A percentile compares a stretch with the other conserved stretches of the same genome.
Evolutionary conservation across 2,888 invertebrate species (phyloP).

Genomic region (Drosophila austrosaltans): DNA sequence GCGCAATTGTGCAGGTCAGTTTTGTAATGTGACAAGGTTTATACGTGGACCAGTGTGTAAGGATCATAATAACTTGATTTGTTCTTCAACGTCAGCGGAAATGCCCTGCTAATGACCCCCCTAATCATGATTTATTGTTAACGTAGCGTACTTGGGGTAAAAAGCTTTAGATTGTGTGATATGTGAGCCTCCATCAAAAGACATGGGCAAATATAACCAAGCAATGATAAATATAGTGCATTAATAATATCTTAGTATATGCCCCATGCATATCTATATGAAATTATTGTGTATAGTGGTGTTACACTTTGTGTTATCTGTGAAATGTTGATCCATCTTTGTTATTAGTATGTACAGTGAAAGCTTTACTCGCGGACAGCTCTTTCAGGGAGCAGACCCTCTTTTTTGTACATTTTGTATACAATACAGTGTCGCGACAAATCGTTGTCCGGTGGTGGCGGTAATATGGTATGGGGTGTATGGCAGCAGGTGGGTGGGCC

Average conservation of each 20-base stretch:
- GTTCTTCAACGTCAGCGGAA: neutral
- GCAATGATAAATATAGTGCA: constrained; percentile 11
- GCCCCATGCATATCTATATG: constrained; percentile 2
- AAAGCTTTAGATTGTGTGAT: constrained; percentile 31
- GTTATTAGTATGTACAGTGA: neutral
- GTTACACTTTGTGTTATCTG: neutral
- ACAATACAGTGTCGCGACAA: too few species aligned
- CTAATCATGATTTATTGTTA: constrained; percentile 68
- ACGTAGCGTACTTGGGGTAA: constrained; percentile 40
- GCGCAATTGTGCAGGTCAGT: constrained; percentile 61
- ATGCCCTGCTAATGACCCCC: constrained; percentile 18
- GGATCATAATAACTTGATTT: constrained; percentile 14
- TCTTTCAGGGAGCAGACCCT: too few species aligned
- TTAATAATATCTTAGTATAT: constrained; percentile 17
- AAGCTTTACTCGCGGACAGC: too few species aligned
- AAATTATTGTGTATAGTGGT: neutral
- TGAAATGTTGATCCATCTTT: neutral
- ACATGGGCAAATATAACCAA: constrained; percentile 14
- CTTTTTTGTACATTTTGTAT: too few species aligned
- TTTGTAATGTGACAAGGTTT: constrained; percentile 44
- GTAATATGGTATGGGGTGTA: too few species aligned
- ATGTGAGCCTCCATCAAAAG: constrained; percentile 17
- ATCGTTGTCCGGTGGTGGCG: too few species aligned
- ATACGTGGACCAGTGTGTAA: constrained; percentile 37
- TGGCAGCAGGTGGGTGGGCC: too few species aligned